Conservation (phyloP, 1,140 invertebrate species). For the Bombus sibiricus region DNA sequence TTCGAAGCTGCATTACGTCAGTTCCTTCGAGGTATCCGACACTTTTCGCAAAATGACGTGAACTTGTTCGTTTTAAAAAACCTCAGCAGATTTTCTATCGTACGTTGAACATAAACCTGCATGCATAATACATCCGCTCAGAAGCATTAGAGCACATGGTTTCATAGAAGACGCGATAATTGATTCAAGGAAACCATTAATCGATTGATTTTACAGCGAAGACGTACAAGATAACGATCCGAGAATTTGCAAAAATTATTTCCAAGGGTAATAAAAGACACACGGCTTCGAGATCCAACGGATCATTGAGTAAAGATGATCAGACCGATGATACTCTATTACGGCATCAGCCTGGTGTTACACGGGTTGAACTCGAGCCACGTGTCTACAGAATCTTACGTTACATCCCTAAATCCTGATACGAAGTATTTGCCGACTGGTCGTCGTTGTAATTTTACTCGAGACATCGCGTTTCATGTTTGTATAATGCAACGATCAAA, state of each 20-base stretch:
- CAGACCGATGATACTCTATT: no score
- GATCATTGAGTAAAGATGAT: no score
- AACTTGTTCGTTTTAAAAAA: neutral
- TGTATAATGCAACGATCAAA: constrained; percentile 3
- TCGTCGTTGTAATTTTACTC: neutral
- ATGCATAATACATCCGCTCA: neutral
- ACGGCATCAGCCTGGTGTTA: neutral
- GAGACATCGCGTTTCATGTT: neutral
- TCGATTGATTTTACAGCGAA: no score
- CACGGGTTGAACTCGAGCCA: constrained; percentile 7
- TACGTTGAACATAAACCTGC: neutral
- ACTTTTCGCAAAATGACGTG: neutral
- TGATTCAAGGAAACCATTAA: no score
- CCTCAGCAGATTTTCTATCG: neutral
- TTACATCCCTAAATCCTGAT: constrained; percentile 28
- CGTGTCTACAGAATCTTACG: constrained; percentile 29
- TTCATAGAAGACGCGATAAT: neutral
- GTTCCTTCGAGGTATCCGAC: neutral
- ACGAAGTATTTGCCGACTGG: neutral
- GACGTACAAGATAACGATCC: neutral
- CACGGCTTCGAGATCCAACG: neutral
- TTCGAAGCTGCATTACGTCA: constrained; percentile 1
- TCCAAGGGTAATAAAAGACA: neutral
- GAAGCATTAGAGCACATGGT: neutral
- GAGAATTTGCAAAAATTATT: neutral